These are phyloP conservation scores for Nyctibius grandis DNA, from an alignment of 2,797 vertebrate genomes.

Conservation along the genomic window DNA sequence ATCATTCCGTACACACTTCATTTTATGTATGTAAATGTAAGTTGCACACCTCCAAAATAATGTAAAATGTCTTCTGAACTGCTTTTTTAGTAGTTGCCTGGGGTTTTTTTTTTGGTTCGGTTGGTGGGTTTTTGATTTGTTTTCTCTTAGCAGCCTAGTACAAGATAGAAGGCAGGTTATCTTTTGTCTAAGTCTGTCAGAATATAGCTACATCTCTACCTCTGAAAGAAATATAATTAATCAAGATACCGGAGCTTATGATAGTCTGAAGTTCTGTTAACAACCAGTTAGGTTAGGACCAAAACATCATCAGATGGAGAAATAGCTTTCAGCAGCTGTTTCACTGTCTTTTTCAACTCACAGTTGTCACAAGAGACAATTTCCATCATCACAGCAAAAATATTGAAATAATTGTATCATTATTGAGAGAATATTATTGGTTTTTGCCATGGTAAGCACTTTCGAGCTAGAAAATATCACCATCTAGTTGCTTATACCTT, in stretches of 20 bases:
- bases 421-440: neutral
- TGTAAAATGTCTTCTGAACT: neutral
- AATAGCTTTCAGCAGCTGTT: neutral
- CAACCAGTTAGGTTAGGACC: neutral
- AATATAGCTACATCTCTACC: neutral
- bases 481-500: neutral
- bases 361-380: neutral
- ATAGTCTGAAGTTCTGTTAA: neutral
- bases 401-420: neutral
- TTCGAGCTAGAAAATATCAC: neutral
- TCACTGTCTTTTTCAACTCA: neutral
- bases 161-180: neutral
- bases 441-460: neutral
- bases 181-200: neutral
- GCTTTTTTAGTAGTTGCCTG: neutral
- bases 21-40: neutral
- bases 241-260: neutral
- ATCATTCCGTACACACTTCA: neutral
- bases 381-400: neutral
- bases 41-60: neutral
- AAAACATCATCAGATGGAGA: neutral
- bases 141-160: neutral
- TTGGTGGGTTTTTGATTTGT: neutral
- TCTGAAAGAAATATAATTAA: neutral
- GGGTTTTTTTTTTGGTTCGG: neutral